These are phyloP conservation scores for Linyphia triangularis DNA, from an alignment of 2,888 invertebrate genomes.

Conservation along the genomic window DNA sequence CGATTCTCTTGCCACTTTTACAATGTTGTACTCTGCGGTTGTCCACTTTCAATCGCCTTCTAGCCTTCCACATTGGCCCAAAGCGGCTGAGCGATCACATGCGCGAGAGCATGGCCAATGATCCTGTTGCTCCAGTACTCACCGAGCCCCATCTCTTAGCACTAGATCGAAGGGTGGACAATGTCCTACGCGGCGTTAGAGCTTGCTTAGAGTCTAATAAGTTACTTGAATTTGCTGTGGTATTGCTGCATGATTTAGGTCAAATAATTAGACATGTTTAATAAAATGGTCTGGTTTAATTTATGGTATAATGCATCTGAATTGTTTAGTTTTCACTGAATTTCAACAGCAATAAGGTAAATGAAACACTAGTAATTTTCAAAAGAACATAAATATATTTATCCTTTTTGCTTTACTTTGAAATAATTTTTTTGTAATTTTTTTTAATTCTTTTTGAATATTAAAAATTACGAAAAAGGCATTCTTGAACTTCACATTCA, in stretches of 20 bases:
- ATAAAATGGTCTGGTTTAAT: no score
- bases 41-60: constrained; percentile 88
- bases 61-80: constrained; percentile 81
- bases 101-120: constrained; percentile 87
- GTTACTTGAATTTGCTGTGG: constrained; percentile 66
- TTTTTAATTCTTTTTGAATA: no score
- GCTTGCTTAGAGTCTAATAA: constrained; percentile 84
- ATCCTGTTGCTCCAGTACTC: constrained; percentile 92
- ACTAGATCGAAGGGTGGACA: constrained; percentile 91
- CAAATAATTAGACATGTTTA: no score
- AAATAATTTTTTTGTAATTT: no score
- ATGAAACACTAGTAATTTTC: no score
- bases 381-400: no score
- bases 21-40: constrained; percentile 97
- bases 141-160: constrained; percentile 95
- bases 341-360: no score
- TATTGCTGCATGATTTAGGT: constrained; percentile 76
- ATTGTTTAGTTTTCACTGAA: no score
- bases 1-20: constrained; percentile 94
- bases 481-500: no score
- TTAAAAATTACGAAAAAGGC: no score
- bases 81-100: constrained; percentile 86
- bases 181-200: constrained; percentile 89
- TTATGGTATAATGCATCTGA: no score
- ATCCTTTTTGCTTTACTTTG: no score